Base-by-base conservation (phyloP, 2,797 vertebrate species). In the Falco concolor region DNA sequence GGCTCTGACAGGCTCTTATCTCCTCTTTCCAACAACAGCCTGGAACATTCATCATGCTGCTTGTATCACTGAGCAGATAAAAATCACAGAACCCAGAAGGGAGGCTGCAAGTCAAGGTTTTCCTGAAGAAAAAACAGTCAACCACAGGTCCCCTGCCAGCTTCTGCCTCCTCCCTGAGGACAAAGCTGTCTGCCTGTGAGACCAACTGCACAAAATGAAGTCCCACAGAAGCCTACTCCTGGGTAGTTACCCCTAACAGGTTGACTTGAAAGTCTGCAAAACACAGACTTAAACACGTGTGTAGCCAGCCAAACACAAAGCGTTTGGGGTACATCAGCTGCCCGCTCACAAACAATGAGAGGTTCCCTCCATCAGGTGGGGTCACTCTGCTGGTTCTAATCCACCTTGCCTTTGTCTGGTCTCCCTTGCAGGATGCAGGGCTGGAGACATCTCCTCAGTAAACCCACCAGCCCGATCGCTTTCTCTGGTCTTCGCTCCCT, bases 201-300 rank as follows among this genome's bases (percentile, higher is more conserved):
- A 54, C n/a, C 50, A 72, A 40, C 10, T 7, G 16, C 38, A 10
- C 10, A 32, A 36, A 54, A 27, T 5, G 2, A 36, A n/a, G 49
- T 38, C 64, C 22, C 7, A 12, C 10, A 4, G 47, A 75, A 32
- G 21, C 47, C 40, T 14, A 8, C 59, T 72, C 64, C 25, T 22
- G 10, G 0, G 0, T 3, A 19, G 0, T 2, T 9, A 13, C 21
- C 40, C 34, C 32, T 36, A 16, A 20, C 0, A 72, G 76, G 38
- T 14, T 59, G 60, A 36, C 49, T 14, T 63, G 25, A 19, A 61
- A 64, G 14, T 8, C 50, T 57, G 44, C 52, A 82, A 59, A 68
- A 74, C 38, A 27, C 9, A 11, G 38, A 38, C 38, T 38, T 38
- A 11, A 38, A 38, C 38, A 38, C 38, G 38, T 38, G 38, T 38